Conservation (phyloP, 2,113 vertebrate species). For the Microtus oregoni region DNA sequence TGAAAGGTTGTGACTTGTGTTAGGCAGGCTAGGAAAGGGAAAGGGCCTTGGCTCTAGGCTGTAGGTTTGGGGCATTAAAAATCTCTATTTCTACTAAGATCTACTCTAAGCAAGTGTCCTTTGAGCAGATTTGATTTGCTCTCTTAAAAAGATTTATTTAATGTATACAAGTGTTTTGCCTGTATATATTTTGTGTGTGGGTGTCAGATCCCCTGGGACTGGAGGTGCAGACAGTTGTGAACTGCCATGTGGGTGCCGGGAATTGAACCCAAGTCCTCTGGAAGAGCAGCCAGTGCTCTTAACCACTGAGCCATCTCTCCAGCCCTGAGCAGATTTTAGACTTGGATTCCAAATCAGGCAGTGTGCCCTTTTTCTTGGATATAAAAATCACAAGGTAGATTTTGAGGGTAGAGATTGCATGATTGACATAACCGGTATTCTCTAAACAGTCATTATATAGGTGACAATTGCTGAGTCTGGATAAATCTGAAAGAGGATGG, state of each 20-base stretch:
- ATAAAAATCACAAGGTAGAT: background rate
- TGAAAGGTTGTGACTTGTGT: background rate
- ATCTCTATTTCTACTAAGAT: background rate
- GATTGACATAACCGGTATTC: constrained; percentile 41
- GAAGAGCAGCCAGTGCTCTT: too few relatives aligned
- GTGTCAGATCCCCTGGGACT: too few relatives aligned
- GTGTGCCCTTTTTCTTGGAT: background rate
- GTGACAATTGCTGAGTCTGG: constrained; percentile 25
- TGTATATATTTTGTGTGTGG: too few relatives aligned
- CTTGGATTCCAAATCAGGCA: background rate
- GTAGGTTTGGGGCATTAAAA: background rate
- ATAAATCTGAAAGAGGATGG: constrained; percentile 43
- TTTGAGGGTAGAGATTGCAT: background rate
- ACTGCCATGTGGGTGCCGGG: too few relatives aligned
- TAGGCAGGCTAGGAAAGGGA: background rate
- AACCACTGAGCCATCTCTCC: too few relatives aligned
- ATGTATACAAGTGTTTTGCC: too few relatives aligned
- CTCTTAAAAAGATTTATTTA: too few relatives aligned
- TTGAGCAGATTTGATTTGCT: background rate
- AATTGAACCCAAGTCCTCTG: too few relatives aligned
- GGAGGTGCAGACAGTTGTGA: too few relatives aligned
- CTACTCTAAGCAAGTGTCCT: background rate
- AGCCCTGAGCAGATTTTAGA: too few relatives aligned
- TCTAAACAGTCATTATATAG: constrained; percentile 43
- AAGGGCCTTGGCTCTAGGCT: constrained; percentile 8